Evolutionary conservation across 2,888 invertebrate species (phyloP), one percentile per base, ranked within the genome.

Genomic region (Tenthredo mesomela): DNA sequence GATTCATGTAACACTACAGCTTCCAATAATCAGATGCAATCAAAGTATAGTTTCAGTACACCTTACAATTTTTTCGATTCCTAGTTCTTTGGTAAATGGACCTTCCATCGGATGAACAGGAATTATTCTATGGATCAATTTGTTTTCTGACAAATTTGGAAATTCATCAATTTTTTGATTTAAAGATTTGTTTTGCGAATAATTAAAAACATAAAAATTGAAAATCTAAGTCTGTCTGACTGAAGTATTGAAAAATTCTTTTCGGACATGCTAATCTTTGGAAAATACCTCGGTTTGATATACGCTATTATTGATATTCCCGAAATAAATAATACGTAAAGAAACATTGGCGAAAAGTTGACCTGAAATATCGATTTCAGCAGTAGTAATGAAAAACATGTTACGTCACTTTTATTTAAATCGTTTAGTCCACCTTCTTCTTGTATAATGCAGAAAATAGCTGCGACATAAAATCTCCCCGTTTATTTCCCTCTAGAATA

Each of bases 321-420:
- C n/a, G 25, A 61, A 25, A 21, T 61, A 25, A 61, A 61, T n/a
- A n/a, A 61, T 33, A 15, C 70, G 70, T 29, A 37, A 33, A 5
- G 4, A 33, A 25, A 33, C 33, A 33, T 33, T 29, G 15, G 33
- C n/a, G 18, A 70, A 37, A 9, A 70, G 40, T 37, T 37, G 37
- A 70, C 18, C 70, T 33, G n/a, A 37, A 70, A 40, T 73, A 73
- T 73, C 25, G 73, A 73, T 73, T 43, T 43, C 37, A n/a, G 37
- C n/a, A n/a, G 40, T 73, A n/a, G 37, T 40, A n/a, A 70, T 73
- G 21, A 4, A 21, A 73, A 40, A 73, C 33, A 18, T 0, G 3
- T 33, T 15, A 18, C 33, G 33, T 67, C 67, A 67, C 6, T 6
- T 43, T 73, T 43, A 73, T 73, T 10, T 73, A 73, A 73, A 73